Conservation (phyloP, 2,888 invertebrate species). For the Stratiomys singularior region DNA sequence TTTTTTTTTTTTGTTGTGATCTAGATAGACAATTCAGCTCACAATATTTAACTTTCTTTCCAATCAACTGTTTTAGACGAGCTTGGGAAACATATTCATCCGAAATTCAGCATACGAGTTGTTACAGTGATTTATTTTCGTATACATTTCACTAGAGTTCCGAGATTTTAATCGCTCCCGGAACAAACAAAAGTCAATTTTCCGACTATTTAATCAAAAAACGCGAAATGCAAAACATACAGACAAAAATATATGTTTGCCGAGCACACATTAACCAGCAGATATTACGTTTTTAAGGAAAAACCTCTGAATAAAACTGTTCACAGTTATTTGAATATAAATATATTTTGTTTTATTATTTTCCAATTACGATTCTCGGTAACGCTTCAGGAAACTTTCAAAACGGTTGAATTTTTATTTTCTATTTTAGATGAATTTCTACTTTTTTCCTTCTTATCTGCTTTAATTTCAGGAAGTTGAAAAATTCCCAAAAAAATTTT, state of each 20-base stretch:
- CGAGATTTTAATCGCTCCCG: neutral
- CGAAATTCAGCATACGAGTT: constrained; percentile 15
- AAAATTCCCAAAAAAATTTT: neutral
- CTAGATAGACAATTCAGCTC: too few species aligned
- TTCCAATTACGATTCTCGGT: neutral
- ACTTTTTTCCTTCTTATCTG: neutral
- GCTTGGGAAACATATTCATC: constrained; percentile 5
- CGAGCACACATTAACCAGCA: too few species aligned
- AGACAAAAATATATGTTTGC: too few species aligned
- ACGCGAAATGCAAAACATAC: too few species aligned
- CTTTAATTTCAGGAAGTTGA: neutral
- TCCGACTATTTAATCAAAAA: neutral
- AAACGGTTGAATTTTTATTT: neutral
- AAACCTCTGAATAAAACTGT: neutral
- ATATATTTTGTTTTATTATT: constrained; percentile 1
- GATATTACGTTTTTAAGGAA: too few species aligned
- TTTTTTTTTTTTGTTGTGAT: too few species aligned
- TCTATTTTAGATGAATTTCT: neutral
- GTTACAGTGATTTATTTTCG: neutral
- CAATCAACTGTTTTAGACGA: constrained; percentile 20
- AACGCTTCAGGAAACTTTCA: too few species aligned
- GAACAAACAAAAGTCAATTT: neutral
- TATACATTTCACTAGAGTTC: constrained; percentile 32
- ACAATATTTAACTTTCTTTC: too few species aligned
- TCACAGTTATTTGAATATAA: neutral